A percentile compares a stretch with the other conserved stretches of the same genome.
These are phyloP conservation scores for Cosmia trapezina DNA, from an alignment of 2,888 invertebrate genomes.

Conservation along the genomic window DNA sequence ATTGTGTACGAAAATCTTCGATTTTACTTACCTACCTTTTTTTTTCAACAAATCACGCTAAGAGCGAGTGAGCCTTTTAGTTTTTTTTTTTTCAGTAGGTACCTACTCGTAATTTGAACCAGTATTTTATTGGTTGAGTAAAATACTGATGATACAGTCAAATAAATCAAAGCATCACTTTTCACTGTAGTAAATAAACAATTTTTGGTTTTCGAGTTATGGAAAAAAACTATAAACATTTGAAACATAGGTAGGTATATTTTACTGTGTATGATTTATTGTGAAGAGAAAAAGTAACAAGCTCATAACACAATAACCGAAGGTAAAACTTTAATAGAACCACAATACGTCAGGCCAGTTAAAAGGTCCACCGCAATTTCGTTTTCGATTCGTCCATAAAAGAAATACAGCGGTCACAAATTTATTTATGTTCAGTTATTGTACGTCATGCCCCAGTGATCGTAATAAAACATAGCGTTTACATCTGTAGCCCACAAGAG, in stretches of 20 bases:
- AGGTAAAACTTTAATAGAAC: slow-evolving; percentile 46
- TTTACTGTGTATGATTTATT: slow-evolving; percentile 8
- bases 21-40: slow-evolving; percentile 82
- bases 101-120: slow-evolving; percentile 61
- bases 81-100: slow-evolving; percentile 62
- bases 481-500: slow-evolving; percentile 58
- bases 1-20: slow-evolving; percentile 90
- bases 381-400: slow-evolving; percentile 56
- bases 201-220: not conserved
- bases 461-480: slow-evolving; percentile 73
- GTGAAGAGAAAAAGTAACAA: slow-evolving; percentile 22
- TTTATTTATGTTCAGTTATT: slow-evolving; percentile 72
- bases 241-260: not conserved
- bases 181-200: not conserved
- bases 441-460: slow-evolving; percentile 71
- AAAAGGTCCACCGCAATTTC: slow-evolving; percentile 48
- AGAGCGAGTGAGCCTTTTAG: slow-evolving; percentile 74
- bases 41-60: slow-evolving; percentile 86
- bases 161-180: not conserved
- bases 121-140: slow-evolving; percentile 27
- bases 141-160: not conserved
- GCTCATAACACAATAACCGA: slow-evolving; percentile 19
- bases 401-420: slow-evolving; percentile 66
- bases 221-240: not conserved
- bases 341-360: slow-evolving; percentile 42